Evolutionary conservation across 1,140 invertebrate genomes (phyloP), one percentile per base, ranked within the genome.

Genomic region (Copidosoma floridanum): DNA sequence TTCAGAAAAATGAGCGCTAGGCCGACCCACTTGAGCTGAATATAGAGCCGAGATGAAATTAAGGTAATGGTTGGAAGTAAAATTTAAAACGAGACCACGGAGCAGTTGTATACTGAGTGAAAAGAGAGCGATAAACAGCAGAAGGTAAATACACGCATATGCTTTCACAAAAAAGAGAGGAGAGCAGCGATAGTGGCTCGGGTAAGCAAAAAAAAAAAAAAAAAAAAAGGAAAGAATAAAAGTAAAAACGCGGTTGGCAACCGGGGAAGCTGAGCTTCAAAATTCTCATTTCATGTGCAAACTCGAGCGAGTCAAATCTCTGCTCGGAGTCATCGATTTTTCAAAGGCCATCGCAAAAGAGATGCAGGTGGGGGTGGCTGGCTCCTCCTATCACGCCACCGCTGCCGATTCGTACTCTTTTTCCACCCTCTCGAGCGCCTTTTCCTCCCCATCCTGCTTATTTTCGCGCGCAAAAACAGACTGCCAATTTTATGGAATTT

Each of bases 251-350:
- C n/a, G n/a, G n/a, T n/a, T n/a, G n/a, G n/a, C n/a, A n/a, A n/a
- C n/a, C n/a, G n/a, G n/a, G n/a, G n/a, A n/a, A n/a, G n/a, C n/a
- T n/a, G 55, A 62, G 56, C 58, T 50, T 64, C 41, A 57, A 43
- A 63, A 67, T 43, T 66, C 66, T 70, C 66, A 64, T 68, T 71
- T 68, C 68, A 72, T n/a, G n/a, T 72, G 67, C 69, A 72, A 72
- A 73, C 68, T 64, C 61, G 58, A 8, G 5, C 20, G 20, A 62
- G 53, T 61, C 64, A 70, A 68, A 71, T 68, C 58, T 58, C 63
- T 61, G 68, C 69, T 68, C 65, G 50, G 68, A 71, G 64, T 70
- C 66, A 68, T 65, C 66, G 64, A 70, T 70, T 75, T 74, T 68
- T 72, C 69, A 67, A 64, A 61, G 65, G 48, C 67, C 67, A 69